Conservation (phyloP, 2,888 invertebrate genomes). For the Suillia variegata region DNA sequence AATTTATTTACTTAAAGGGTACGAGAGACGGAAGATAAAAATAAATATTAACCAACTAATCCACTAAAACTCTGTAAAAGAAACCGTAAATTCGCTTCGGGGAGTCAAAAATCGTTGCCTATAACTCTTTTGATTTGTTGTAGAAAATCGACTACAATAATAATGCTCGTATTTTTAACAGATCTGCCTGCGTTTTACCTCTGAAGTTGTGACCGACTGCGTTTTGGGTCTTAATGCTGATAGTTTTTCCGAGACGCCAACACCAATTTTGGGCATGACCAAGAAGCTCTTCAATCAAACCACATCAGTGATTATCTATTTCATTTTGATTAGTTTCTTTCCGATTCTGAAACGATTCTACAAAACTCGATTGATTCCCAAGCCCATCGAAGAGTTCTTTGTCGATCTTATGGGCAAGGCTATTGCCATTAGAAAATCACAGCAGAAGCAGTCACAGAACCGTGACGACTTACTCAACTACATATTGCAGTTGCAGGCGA, state of each 20-base stretch:
- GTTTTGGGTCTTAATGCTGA: constrained; percentile 62
- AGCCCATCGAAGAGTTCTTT: constrained; percentile 66
- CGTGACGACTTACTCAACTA: constrained; percentile 56
- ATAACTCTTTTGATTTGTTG: too few relatives aligned
- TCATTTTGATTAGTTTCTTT: constrained; percentile 38
- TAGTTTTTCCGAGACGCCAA: constrained; percentile 52
- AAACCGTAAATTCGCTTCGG: too few relatives aligned
- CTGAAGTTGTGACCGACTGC: constrained; percentile 61
- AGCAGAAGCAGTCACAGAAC: constrained; percentile 32
- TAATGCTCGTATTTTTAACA: too few relatives aligned
- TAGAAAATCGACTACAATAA: too few relatives aligned
- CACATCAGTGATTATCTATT: constrained; percentile 33
- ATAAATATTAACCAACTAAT: too few relatives aligned
- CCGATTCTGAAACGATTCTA: constrained; percentile 41
- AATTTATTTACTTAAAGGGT: too few relatives aligned
- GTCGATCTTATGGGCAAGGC: constrained; percentile 43
- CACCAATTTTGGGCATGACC: constrained; percentile 48
- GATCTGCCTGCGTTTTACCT: constrained; percentile 56
- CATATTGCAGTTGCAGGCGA: constrained; percentile 48
- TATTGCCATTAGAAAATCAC: constrained; percentile 38
- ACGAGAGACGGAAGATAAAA: too few relatives aligned
- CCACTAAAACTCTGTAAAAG: too few relatives aligned
- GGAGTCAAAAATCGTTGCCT: too few relatives aligned
- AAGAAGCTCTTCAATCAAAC: constrained; percentile 46
- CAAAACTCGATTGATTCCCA: constrained; percentile 47